Conservation (phyloP, 1,140 invertebrate species). For the Andricus grossulariae region DNA sequence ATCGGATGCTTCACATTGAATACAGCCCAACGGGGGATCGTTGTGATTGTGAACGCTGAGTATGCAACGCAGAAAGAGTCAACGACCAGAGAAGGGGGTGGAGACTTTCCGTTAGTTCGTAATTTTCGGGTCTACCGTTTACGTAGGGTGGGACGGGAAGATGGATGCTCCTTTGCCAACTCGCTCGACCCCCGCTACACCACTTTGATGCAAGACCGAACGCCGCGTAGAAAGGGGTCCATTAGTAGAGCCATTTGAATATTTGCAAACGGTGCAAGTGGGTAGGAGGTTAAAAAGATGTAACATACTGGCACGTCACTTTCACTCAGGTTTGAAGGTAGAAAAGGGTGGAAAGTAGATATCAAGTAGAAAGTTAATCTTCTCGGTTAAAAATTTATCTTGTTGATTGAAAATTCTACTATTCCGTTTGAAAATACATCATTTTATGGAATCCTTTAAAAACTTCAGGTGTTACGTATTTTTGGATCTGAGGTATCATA, state of each 20-base stretch:
- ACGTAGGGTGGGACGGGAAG: slow-evolving; percentile 63
- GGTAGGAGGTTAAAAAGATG: slow-evolving; percentile 69
- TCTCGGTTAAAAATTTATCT: too few species aligned
- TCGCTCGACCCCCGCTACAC: slow-evolving; percentile 54
- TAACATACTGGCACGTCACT: slow-evolving; percentile 70
- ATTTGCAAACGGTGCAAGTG: slow-evolving; percentile 73
- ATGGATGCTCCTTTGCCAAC: slow-evolving; percentile 65
- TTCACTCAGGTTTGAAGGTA: slow-evolving; percentile 66
- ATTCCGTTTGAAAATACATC: slow-evolving; percentile 45
- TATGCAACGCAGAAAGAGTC: slow-evolving; percentile 35
- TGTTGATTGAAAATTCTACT: too few species aligned
- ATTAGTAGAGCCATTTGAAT: slow-evolving; percentile 74
- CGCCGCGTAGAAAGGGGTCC: slow-evolving; percentile 59
- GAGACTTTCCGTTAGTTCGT: slow-evolving; percentile 66
- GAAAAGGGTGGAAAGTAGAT: slow-evolving; percentile 41
- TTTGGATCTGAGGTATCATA: too few species aligned
- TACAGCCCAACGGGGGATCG: slow-evolving; percentile 21
- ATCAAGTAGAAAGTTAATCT: slow-evolving; percentile 35
- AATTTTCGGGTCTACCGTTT: slow-evolving; percentile 67
- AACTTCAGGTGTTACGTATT: too few species aligned
- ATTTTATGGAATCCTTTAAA: slow-evolving; percentile 25
- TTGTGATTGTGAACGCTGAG: not conserved
- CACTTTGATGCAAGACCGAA: slow-evolving; percentile 71
- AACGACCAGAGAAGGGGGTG: slow-evolving; percentile 44
- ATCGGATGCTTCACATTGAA: slow-evolving; percentile 9